Evolutionary conservation across 2,888 invertebrate genomes (phyloP).

Genomic region (Sipha maydis): DNA sequence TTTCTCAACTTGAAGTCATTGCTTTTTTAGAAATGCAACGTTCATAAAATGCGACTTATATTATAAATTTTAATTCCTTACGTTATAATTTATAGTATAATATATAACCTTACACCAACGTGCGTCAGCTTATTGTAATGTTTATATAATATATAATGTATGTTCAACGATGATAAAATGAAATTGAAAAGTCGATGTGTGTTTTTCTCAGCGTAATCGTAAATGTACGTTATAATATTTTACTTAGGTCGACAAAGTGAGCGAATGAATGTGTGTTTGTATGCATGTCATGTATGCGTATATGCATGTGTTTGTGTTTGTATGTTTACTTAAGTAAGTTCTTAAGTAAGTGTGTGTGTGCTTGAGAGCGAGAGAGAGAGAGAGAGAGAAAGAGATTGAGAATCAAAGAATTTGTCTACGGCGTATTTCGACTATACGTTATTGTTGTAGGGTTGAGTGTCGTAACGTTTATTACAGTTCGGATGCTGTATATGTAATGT

Average conservation of each 20-base stretch:
- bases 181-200: conserved; percentile 11
- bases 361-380: background rate
- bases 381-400: background rate
- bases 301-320: background rate
- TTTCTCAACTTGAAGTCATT: no score
- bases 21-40: background rate
- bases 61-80: background rate
- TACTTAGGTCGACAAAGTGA: no score
- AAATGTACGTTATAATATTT: background rate
- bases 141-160: background rate
- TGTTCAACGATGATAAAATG: background rate
- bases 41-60: background rate
- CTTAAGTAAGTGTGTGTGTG: no score
- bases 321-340: no score
- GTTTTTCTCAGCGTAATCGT: background rate
- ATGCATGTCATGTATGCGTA: background rate
- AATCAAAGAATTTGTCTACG: background rate
- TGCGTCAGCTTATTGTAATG: background rate
- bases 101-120: background rate
- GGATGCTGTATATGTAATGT: background rate
- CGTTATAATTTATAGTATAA: background rate
- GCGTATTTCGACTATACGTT: background rate
- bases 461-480: background rate
- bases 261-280: background rate
- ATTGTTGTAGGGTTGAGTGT: background rate